These are phyloP conservation scores for Hofmannophila pseudospretella DNA, from an alignment of 2,888 invertebrate genomes.

Conservation along the genomic window DNA sequence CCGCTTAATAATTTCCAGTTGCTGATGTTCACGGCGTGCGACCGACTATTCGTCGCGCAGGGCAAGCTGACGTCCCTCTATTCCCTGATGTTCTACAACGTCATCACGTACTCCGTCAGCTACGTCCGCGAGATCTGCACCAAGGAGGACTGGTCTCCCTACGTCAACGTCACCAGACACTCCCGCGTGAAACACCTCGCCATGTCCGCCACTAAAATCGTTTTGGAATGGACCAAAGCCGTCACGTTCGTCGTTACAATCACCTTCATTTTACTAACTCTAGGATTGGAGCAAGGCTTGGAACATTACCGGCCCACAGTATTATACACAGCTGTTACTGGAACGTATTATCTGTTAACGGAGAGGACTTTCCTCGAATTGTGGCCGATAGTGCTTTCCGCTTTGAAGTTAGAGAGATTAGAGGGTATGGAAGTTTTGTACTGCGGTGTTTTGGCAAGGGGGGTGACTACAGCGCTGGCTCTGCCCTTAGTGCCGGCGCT, in stretches of 20 bases:
- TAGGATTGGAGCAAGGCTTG: conserved; percentile 85
- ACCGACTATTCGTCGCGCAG: conserved; percentile 79
- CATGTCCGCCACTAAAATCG: conserved; percentile 89
- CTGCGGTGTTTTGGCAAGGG: conserved; percentile 81
- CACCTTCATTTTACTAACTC: conserved; percentile 85
- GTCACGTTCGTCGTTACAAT: conserved; percentile 88
- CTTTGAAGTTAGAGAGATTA: conserved; percentile 78
- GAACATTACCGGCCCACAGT: conserved; percentile 85
- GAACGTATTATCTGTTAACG: conserved; percentile 83
- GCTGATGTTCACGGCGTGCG: conserved; percentile 85
- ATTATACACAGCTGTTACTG: conserved; percentile 81
- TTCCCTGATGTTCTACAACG: conserved; percentile 90
- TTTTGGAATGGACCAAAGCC: conserved; percentile 89
- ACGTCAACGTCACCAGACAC: conserved; percentile 84
- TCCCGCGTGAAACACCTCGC: conserved; percentile 87
- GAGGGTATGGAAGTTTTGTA: conserved; percentile 86
- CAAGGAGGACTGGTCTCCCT: conserved; percentile 87
- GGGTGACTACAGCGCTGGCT: conserved; percentile 78
- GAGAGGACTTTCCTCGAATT: conserved; percentile 84
- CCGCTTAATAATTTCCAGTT: conserved; percentile 64
- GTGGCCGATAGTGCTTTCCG: conserved; percentile 77
- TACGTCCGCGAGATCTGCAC: conserved; percentile 85
- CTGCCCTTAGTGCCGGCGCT: conserved; percentile 75
- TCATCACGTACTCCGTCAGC: conserved; percentile 85
- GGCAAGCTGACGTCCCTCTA: conserved; percentile 83